phyloP scores from a whole-genome alignment of 2,888 invertebrate genomes.

The Odontomyia ornata region DNA sequence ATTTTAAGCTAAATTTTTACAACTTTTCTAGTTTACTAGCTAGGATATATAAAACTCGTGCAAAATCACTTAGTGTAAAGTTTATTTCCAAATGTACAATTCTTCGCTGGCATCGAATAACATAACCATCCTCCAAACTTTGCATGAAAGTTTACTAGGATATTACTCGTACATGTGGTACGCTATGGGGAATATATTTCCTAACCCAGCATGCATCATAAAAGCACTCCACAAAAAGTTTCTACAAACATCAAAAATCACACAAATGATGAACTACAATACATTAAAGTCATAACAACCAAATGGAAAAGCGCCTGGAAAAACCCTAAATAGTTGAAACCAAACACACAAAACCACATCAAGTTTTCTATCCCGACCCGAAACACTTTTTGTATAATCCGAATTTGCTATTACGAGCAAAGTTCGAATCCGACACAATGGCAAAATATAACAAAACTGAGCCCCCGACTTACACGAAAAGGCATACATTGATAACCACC shows the following conservation, averaged over 20 bases:
- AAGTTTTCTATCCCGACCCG: background rate
- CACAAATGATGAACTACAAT: background rate
- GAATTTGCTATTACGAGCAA: background rate
- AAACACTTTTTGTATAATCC: background rate
- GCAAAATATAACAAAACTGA: constrained; percentile 13
- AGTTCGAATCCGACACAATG: constrained; percentile 1
- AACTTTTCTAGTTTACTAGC: too few species aligned
- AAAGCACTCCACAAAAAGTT: too few species aligned
- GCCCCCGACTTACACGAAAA: background rate
- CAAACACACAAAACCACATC: constrained; percentile 6
- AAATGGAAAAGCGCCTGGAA: background rate
- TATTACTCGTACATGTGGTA: too few species aligned
- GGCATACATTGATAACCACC: background rate
- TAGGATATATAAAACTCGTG: too few species aligned
- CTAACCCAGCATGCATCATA: too few species aligned
- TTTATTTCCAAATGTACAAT: too few species aligned
- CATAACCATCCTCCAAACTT: too few species aligned
- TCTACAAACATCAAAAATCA: too few species aligned
- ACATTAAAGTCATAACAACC: background rate
- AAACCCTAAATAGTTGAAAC: background rate
- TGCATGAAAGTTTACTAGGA: too few species aligned
- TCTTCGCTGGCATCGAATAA: too few species aligned
- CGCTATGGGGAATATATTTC: too few species aligned
- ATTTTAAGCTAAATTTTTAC: constrained; percentile 32
- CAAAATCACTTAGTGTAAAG: too few species aligned